Conservation (phyloP, 2,113 vertebrate genomes). For the Oreotrochilus melanogaster region DNA sequence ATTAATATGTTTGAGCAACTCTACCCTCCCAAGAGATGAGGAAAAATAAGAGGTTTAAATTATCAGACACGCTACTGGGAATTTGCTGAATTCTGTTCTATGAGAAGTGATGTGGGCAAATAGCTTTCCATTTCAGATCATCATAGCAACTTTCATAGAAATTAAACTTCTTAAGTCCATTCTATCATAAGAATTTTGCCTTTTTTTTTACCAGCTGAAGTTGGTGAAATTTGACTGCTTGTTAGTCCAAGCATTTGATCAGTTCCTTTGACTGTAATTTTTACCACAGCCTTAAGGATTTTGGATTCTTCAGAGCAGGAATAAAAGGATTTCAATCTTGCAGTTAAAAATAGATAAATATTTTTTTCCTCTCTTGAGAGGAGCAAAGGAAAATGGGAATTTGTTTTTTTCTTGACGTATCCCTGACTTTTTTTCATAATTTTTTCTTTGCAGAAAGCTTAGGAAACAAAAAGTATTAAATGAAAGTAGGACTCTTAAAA, state of each 20-base stretch:
- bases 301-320: neutral
- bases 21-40: neutral
- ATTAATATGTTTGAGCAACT: neutral
- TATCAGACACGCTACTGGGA: neutral
- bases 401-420: neutral
- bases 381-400: neutral
- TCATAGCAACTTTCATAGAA: neutral
- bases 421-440: neutral
- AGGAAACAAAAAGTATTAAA: neutral
- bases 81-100: constrained; percentile 1
- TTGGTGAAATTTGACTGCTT: neutral
- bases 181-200: neutral
- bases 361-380: neutral
- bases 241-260: neutral
- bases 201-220: neutral
- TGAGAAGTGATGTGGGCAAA: neutral
- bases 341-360: neutral
- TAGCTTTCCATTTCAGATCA: neutral
- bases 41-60: constrained; percentile 17
- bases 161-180: neutral
- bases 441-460: neutral
- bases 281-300: neutral
- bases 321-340: neutral
- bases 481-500: neutral
- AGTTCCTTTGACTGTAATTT: neutral